phyloP scores from a whole-genome alignment of 2,888 invertebrate species.

The Lissocephala sabroskyi region DNA sequence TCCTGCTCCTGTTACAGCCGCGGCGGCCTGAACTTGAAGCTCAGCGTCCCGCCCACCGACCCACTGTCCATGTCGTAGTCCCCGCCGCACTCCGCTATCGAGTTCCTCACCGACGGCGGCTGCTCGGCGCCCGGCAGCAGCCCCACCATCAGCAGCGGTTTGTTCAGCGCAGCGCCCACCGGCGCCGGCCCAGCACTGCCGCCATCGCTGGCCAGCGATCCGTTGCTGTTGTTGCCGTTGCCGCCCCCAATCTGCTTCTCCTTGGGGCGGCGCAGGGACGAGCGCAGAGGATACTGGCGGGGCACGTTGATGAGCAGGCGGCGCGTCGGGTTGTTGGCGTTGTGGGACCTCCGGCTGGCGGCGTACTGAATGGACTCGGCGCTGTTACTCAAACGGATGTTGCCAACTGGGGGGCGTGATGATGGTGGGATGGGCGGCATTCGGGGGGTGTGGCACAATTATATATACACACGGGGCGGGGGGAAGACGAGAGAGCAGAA shows the following conservation, averaged over 20 bases:
- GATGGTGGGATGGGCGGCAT: too few relatives aligned
- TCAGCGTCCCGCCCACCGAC: constrained; percentile 43
- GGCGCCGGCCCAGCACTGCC: constrained; percentile 11
- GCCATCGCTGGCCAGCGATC: constrained; percentile 36
- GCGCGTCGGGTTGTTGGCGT: constrained; percentile 71
- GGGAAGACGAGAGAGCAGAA: too few relatives aligned
- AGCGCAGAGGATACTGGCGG: constrained; percentile 74
- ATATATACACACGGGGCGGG: too few relatives aligned
- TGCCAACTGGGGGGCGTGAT: too few relatives aligned
- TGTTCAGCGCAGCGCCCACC: constrained; percentile 30
- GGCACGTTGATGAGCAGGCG: constrained; percentile 73
- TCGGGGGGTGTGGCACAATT: too few relatives aligned
- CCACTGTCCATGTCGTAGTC: constrained; percentile 44
- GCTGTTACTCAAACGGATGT: constrained; percentile 77
- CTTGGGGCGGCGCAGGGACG: constrained; percentile 75
- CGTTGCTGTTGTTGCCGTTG: constrained; percentile 49
- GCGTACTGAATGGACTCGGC: constrained; percentile 78
- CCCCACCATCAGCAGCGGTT: constrained; percentile 48
- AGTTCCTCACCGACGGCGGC: constrained; percentile 61
- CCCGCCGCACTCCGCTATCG: constrained; percentile 59
- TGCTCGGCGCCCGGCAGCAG: constrained; percentile 51
- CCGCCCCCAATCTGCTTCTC: constrained; percentile 73
- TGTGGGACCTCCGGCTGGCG: constrained; percentile 74
- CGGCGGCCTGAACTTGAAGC: constrained; percentile 43
- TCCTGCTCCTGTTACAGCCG: constrained; percentile 41